These are phyloP conservation scores for Chrysolina haemoptera DNA, from an alignment of 2,888 invertebrate species.

Conservation along the genomic window DNA sequence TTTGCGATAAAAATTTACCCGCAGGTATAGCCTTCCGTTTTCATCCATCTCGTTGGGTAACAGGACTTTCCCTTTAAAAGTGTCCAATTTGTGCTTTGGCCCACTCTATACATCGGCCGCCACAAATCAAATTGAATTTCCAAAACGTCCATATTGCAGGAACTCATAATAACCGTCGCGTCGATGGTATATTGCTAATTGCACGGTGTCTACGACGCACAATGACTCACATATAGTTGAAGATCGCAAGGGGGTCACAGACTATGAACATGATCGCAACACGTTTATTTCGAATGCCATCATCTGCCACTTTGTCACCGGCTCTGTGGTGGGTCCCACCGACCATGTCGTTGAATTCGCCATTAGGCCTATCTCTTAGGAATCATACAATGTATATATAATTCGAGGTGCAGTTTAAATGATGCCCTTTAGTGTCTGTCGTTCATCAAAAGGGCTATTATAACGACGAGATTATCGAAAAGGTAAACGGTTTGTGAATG, in stretches of 20 bases:
- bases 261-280: conserved; percentile 56
- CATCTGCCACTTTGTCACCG: conserved; percentile 70
- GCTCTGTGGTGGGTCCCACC: conserved; percentile 66
- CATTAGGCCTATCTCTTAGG: conserved; percentile 32
- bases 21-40: too few species aligned
- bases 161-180: conserved; percentile 9
- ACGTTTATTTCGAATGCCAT: conserved; percentile 62
- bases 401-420: conserved; percentile 16
- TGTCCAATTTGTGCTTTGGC: too few species aligned
- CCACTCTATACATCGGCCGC: too few species aligned
- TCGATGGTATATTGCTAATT: conserved; percentile 21
- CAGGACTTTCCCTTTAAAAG: too few species aligned
- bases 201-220: conserved; percentile 2
- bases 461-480: conserved; percentile 8
- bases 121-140: neutral
- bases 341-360: conserved; percentile 28
- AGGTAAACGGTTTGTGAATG: conserved; percentile 5
- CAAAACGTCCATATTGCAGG: neutral
- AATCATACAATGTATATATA: conserved; percentile 25
- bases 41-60: too few species aligned
- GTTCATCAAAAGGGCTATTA: conserved; percentile 21
- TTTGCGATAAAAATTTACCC: too few species aligned
- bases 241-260: conserved; percentile 52
- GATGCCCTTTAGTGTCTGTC: conserved; percentile 20
- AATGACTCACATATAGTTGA: conserved; percentile 16